Evolutionary conservation across 2,113 vertebrate species (phyloP), one percentile per base, ranked within the genome.

Genomic region (Pterocles gutturalis): DNA sequence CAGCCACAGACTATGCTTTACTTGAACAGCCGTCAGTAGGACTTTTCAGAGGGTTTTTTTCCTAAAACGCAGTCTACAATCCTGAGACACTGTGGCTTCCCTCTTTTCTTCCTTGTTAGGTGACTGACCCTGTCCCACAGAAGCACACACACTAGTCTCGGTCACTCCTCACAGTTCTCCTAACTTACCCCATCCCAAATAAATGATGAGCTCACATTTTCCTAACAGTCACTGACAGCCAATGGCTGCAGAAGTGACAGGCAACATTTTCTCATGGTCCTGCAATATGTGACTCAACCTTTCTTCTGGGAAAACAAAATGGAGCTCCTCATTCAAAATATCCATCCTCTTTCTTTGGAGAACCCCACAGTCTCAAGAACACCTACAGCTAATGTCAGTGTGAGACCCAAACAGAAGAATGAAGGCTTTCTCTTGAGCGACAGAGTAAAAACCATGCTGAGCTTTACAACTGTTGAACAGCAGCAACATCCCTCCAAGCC

Each of bases 71-170:
- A 45, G 24, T 69, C 43, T 82, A 29, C 0, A 0, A 7, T 25
- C 19, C 17, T 41, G 13, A 79, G 24, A 45, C 43, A 78, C 7
- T 24, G 21, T 49, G 19, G 31, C 17, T 89, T 82, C 20, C 13
- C 5, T 69, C 16, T 76, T 65, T 57, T 45, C 10, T 49, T 67
- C 60, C 48, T 78, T 7, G 0, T 25, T 29, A 51, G 25, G 13
- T 45, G 18, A 60, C 17, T 48, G 38, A 48, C 34, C 41, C 22
- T 49, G 4, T 53, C 29, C 19, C 2, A 2, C 13, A 36, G 65
- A 93, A 81, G 34, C 16, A 45, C 12, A 13, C 5, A 9, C 7
- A 48, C 38, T 28, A 82, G 12, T 7, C 0, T 26, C 1, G 0
- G 4, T 55, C 57, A 15, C 6, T 77, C 31, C 26, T 67, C 49